These are phyloP conservation scores for Pyrocephalus nanus DNA, from an alignment of 2,797 vertebrate species.

Conservation along the genomic window DNA sequence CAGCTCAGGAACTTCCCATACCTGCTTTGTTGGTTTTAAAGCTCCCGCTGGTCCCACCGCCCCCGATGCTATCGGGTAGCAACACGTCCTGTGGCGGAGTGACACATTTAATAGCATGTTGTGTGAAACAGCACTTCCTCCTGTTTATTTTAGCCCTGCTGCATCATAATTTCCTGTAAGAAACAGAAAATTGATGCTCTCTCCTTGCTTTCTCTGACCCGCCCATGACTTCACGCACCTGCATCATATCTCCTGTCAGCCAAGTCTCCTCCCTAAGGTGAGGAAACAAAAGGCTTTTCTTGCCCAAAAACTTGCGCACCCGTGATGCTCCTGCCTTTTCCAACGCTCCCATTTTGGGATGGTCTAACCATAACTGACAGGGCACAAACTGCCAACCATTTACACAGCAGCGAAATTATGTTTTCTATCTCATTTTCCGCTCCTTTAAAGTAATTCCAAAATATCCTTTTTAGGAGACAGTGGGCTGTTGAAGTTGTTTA, in stretches of 20 bases:
- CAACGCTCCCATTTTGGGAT: background rate
- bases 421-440: background rate
- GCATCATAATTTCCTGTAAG: slow-evolving; percentile 10
- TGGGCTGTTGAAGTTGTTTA: fast-evolving
- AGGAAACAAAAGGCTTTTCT: background rate
- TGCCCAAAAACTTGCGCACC: background rate
- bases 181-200: background rate
- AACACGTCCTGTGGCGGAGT: background rate
- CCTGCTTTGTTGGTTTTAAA: background rate
- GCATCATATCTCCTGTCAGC: background rate
- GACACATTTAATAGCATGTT: background rate
- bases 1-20: slow-evolving; percentile 12
- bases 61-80: background rate
- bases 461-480: background rate
- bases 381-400: background rate
- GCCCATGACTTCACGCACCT: background rate
- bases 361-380: background rate
- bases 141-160: slow-evolving; percentile 34
- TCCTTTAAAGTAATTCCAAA: background rate
- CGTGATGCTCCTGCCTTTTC: fast-evolving
- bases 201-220: background rate
- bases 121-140: background rate
- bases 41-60: background rate
- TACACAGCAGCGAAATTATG: fast-evolving
- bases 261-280: background rate